Base-by-base conservation (phyloP, 1,140 invertebrate genomes). In the Cylas formicarius region DNA sequence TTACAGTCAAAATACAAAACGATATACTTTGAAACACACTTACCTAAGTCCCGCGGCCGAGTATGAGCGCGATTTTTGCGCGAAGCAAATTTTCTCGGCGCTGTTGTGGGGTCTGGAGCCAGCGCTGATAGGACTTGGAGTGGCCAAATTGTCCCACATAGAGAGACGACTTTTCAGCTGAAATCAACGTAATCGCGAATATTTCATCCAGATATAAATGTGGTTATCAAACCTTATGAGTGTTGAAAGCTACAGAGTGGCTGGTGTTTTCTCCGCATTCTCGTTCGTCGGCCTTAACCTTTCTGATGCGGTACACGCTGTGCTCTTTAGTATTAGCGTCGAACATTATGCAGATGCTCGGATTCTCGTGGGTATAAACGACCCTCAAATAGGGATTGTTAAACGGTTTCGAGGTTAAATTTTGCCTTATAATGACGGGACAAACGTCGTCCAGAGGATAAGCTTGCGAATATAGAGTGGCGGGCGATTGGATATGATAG, bases 381-480 rank as follows among this genome's bases (percentile, higher is more conserved):
- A 77, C 68, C 58, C 71, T 67, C 16, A 70, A 50, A 46, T 68
- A 65, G 0, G 62, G 62, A 55, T 73, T 71, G 31, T 70, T 71
- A 35, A 73, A 68, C 35, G 72, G 68, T 29, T 73, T 70, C 57
- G 68, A 42, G 69, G 34, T 23, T 8, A 65, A 66, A 56, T 76
- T 75, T 54, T 76, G 75, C 58, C 83, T 86, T 23, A 84, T 76
- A 4, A 91, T 69, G 20, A 93, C 75, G 3, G 90, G 90, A 38
- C 81, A 80, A 20, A 92, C 82, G 69, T 94, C 90, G 69, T 93
- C 85, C 20, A 94, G 68, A 1, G 90, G 89, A 74, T 94, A 88
- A 14, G 82, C 73, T 50, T 94, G 67, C 20, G 87, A 90, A 67
- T 88, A 94, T 28, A 87, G 70, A 1, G 78, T 78, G 1, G 84